Evolutionary conservation across 2,888 invertebrate genomes (phyloP).

Genomic region (Neria commutata): DNA sequence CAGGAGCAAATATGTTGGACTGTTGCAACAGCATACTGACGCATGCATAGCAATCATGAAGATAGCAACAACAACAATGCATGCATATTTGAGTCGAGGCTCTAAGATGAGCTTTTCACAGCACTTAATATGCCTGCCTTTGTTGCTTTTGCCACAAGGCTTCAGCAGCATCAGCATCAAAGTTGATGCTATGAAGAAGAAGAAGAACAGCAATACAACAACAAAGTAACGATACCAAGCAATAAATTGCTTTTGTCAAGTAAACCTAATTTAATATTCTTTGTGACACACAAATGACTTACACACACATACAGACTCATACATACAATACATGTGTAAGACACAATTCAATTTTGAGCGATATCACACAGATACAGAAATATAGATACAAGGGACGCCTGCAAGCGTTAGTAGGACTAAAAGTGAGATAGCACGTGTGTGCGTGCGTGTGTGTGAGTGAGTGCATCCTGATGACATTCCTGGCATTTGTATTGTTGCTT

Average conservation of each 20-base stretch:
- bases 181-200: not conserved
- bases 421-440: too few species aligned
- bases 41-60: conserved; percentile 4
- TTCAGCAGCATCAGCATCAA: not conserved
- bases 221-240: conserved; percentile 6
- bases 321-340: not conserved
- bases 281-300: not conserved
- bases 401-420: too few species aligned
- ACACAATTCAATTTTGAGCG: not conserved
- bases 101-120: too few species aligned
- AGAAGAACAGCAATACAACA: too few species aligned
- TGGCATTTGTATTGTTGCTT: conserved; percentile 1
- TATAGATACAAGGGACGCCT: too few species aligned
- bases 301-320: not conserved
- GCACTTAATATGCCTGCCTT: not conserved
- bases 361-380: not conserved
- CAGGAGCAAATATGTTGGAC: not conserved
- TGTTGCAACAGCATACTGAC: conserved; percentile 39
- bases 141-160: conserved; percentile 17
- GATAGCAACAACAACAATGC: not conserved
- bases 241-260: conserved; percentile 26
- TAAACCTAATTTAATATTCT: conserved; percentile 25
- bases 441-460: not conserved
- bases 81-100: too few species aligned
- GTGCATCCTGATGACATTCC: not conserved